Percentiles rank a stretch among this genome's conserved stretches.
These are phyloP conservation scores for Nestor notabilis DNA, from an alignment of 2,113 vertebrate species.

Conservation along the genomic window DNA sequence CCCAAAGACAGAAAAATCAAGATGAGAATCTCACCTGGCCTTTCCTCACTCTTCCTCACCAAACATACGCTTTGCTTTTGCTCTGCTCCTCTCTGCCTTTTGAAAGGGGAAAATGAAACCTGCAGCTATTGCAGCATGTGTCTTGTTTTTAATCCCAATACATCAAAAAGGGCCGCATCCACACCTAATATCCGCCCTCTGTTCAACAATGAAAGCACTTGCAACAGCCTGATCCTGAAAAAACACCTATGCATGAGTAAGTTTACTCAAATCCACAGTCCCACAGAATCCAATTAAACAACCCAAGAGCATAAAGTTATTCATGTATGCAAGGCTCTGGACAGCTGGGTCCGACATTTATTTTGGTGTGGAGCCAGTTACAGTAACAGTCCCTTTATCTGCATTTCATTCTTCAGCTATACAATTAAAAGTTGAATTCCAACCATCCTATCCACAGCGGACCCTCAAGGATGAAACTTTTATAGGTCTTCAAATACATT, in stretches of 20 bases:
- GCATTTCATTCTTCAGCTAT: neutral
- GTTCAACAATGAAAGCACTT: accelerated
- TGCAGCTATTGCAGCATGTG: too few relatives aligned
- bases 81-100: neutral
- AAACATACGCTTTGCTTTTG: neutral
- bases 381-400: neutral
- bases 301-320: neutral
- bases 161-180: neutral
- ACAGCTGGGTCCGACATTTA: neutral
- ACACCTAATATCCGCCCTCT: neutral
- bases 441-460: neutral
- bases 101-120: neutral
- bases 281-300: slow-evolving; percentile 46
- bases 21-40: neutral
- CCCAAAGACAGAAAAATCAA: neutral
- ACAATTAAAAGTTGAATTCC: slow-evolving; percentile 42
- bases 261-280: neutral
- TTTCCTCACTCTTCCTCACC: neutral
- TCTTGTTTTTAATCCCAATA: neutral
- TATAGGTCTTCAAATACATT: slow-evolving; percentile 38
- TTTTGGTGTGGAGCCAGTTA: slow-evolving; percentile 21
- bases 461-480: slow-evolving; percentile 20
- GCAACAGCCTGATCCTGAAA: neutral
- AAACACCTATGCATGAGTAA: neutral
- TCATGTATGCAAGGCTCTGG: neutral